phyloP scores from a whole-genome alignment of 23 tunicate species.

The Trididemnum miniatum region DNA sequence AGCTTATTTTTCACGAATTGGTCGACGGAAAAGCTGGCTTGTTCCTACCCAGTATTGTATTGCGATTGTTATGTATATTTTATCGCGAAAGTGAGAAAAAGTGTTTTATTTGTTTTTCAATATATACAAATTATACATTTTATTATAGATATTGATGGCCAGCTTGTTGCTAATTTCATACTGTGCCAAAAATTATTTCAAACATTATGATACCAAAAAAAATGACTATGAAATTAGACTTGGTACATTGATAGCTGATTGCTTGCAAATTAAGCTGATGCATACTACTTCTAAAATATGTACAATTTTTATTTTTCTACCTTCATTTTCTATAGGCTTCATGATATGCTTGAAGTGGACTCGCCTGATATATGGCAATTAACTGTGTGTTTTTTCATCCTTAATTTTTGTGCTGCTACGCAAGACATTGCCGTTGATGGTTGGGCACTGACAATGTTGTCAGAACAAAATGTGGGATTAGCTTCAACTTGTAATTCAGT shows the following conservation, averaged over 20 bases:
- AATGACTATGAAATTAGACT: no score
- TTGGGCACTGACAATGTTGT: slow-evolving; percentile 97
- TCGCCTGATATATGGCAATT: slow-evolving; percentile 62
- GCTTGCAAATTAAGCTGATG: no score
- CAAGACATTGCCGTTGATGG: slow-evolving; percentile 99
- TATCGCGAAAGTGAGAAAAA: slow-evolving; percentile 54
- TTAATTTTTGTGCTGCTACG: slow-evolving; percentile 96
- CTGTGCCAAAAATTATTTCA: no score
- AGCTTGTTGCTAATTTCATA: no score
- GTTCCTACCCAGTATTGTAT: slow-evolving; percentile 89
- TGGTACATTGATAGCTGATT: no score
- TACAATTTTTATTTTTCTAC: no score
- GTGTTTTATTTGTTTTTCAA: background rate
- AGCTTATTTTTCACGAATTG: slow-evolving; percentile 73
- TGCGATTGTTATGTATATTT: slow-evolving; percentile 70
- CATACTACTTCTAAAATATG: no score
- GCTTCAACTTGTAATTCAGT: slow-evolving; percentile 98
- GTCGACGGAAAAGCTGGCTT: slow-evolving; percentile 96
- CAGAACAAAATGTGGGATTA: slow-evolving; percentile 83
- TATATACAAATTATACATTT: no score
- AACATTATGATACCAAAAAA: no score
- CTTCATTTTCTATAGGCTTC: slow-evolving; percentile 62
- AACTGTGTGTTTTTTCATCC: slow-evolving; percentile 73
- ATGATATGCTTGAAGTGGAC: slow-evolving; percentile 42
- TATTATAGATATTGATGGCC: no score